These are phyloP conservation scores for Sarcophaga caerulescens DNA, from an alignment of 2,888 invertebrate genomes.

Conservation along the genomic window DNA sequence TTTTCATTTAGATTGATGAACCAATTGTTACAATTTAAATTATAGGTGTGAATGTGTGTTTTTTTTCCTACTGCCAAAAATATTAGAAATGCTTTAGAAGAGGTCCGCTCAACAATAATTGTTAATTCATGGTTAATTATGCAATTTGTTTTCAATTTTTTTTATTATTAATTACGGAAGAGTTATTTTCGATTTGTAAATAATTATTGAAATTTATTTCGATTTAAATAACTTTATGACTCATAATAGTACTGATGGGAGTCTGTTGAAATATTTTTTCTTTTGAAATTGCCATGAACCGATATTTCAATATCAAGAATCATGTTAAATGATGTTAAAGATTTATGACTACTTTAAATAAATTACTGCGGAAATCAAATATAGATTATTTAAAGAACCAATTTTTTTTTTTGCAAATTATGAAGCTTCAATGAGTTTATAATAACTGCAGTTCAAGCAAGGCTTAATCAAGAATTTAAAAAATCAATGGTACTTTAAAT, in stretches of 20 bases:
- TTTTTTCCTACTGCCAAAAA: too few species aligned
- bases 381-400: neutral
- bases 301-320: neutral
- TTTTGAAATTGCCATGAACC: neutral
- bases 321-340: neutral
- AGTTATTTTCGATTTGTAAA: conserved; percentile 1
- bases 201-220: conserved; percentile 19
- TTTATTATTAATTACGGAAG: conserved; percentile 13
- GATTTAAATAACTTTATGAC: neutral
- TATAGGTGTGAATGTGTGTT: too few species aligned
- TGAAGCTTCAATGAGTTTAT: too few species aligned
- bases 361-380: neutral
- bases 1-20: neutral
- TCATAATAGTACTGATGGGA: neutral
- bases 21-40: neutral
- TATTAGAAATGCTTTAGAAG: too few species aligned
- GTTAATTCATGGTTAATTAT: neutral
- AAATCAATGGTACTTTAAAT: too few species aligned
- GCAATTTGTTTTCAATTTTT: too few species aligned
- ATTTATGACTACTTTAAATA: neutral
- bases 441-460: too few species aligned
- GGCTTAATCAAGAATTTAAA: too few species aligned
- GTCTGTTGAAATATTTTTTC: neutral
- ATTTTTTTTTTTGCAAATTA: too few species aligned
- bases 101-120: neutral